Evolutionary conservation across 1,140 invertebrate genomes (phyloP).

Genomic region (Metopolophium dirhodum): DNA sequence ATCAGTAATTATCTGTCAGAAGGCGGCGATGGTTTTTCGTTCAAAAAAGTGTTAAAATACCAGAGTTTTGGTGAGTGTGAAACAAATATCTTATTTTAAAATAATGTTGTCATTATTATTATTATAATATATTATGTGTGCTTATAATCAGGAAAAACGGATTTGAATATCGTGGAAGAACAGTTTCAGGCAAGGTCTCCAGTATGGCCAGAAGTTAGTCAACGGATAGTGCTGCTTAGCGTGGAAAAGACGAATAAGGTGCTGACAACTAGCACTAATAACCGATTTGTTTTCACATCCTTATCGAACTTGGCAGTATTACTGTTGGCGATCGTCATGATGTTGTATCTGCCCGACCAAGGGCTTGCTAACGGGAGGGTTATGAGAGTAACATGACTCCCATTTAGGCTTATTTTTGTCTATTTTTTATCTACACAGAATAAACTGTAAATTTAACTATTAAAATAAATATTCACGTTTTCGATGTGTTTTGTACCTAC

Average conservation of each 20-base stretch:
- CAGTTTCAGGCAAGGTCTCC: background rate
- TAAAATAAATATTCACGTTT: background rate
- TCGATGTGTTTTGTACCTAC: background rate
- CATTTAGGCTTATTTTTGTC: background rate
- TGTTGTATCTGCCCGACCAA: background rate
- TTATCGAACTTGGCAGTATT: background rate
- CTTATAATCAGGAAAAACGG: background rate
- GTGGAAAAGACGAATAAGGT: background rate
- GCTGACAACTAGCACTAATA: background rate
- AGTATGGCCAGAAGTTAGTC: background rate
- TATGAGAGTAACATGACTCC: background rate
- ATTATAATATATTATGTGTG: background rate
- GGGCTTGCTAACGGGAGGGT: background rate
- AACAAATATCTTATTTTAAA: too few relatives aligned
- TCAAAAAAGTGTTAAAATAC: background rate
- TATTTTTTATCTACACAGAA: background rate
- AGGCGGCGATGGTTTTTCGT: constrained; percentile 67
- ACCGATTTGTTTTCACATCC: background rate
- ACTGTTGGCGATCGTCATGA: background rate
- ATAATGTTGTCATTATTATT: background rate
- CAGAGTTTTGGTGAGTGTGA: background rate
- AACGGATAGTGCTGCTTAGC: background rate
- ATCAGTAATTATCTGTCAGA: constrained; percentile 65
- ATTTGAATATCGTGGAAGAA: background rate
- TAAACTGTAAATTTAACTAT: background rate